Percentiles rank a stretch among this genome's conserved stretches.
These are phyloP conservation scores for Eulemur rufifrons DNA, from an alignment of 2,113 vertebrate genomes.

Conservation along the genomic window DNA sequence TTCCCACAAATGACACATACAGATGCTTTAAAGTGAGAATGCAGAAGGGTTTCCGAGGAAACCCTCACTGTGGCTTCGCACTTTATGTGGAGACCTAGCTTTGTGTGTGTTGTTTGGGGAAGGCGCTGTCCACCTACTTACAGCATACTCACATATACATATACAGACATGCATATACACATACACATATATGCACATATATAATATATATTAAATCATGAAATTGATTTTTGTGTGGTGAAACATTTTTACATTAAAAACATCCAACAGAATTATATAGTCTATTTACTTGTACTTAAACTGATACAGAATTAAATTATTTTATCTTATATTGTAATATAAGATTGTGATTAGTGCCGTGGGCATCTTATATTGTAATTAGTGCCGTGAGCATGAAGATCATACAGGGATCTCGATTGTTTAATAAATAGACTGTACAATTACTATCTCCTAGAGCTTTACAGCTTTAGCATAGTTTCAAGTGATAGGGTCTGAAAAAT, in stretches of 20 bases:
- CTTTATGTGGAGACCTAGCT: not conserved
- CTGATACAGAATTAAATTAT: not conserved
- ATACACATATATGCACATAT: not conserved
- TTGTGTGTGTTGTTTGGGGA: not conserved
- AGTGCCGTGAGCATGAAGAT: not conserved
- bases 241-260: not conserved
- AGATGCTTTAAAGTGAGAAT: slow-evolving; percentile 28
- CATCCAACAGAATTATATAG: not conserved
- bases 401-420: not conserved
- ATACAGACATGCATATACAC: not conserved
- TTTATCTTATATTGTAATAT: not conserved
- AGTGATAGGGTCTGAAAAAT: slow-evolving; percentile 75
- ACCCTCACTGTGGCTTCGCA: not conserved
- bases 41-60: not conserved
- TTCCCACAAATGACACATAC: slow-evolving; percentile 18
- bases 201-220: not conserved
- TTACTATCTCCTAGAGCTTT: not conserved
- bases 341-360: not conserved
- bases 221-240: slow-evolving; percentile 11
- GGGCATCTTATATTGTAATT: not conserved
- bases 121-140: not conserved
- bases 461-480: not conserved
- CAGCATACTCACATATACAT: not conserved
- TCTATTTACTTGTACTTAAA: not conserved
- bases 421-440: not conserved